These are phyloP conservation scores for Heliangelus exortis DNA, from an alignment of 2,797 vertebrate genomes.

Conservation along the genomic window DNA sequence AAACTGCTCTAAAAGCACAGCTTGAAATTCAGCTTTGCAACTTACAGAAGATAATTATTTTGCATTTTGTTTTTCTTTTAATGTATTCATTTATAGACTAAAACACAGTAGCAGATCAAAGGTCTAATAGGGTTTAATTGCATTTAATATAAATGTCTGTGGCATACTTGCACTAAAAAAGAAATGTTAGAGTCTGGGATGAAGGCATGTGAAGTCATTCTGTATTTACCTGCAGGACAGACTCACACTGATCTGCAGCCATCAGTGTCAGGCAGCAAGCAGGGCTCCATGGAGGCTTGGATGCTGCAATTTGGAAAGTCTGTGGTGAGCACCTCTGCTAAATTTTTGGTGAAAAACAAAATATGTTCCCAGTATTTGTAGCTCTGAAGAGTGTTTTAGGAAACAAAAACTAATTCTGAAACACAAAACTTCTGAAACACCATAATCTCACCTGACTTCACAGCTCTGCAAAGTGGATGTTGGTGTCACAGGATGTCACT, in stretches of 20 bases:
- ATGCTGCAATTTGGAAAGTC: background rate
- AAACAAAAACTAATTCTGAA: background rate
- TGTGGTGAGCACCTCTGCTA: background rate
- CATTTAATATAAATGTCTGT: constrained; percentile 15
- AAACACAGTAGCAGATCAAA: constrained; percentile 24
- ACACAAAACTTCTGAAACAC: background rate
- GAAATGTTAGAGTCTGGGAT: background rate
- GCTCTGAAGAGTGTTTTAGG: background rate
- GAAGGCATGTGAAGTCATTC: background rate
- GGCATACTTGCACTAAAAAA: constrained; percentile 20
- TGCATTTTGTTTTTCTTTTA: constrained; percentile 6
- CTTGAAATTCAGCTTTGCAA: constrained; percentile 36
- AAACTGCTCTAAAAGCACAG: constrained; percentile 11
- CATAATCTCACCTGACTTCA: background rate
- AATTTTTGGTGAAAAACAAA: background rate
- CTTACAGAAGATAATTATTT: constrained; percentile 31
- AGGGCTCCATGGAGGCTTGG: fast-evolving
- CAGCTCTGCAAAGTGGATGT: background rate
- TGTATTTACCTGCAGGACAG: background rate
- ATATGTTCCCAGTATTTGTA: background rate
- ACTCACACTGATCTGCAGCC: background rate
- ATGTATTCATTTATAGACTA: constrained; percentile 26
- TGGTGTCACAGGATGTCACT: background rate
- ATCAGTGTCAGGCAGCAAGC: background rate
- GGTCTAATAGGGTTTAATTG: constrained; percentile 35